Base-by-base conservation (phyloP, 2,888 invertebrate genomes). In the Gryllus longicercus region DNA sequence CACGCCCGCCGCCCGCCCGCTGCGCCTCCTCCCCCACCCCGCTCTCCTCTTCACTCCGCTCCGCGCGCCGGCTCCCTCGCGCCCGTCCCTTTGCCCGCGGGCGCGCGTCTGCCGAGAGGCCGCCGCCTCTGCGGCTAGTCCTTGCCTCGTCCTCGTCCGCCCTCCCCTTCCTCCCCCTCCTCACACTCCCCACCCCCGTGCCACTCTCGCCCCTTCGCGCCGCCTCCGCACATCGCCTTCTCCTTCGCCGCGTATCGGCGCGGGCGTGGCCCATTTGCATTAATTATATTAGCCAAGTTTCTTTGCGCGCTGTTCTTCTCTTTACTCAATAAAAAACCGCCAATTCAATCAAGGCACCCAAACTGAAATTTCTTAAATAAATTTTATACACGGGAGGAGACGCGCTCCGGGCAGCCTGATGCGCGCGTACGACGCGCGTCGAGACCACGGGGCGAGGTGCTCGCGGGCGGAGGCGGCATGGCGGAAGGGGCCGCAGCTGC, bases 291-390 rank as follows among this genome's bases (percentile, higher is more conserved):
- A 63, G n/a, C 63, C 16, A 63, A 63, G 63, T 63, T 63, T 63
- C 63, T 63, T 63, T n/a, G 63, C 63, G 63, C 63, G 63, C 63
- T 63, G 63, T 63, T 63, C 63, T 63, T n/a, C n/a, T 63, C 63
- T 63, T 63, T 63, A 63, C 63, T 63, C 63, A 63, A 63, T 63
- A 63, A 63, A 63, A 63, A 63, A 38, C 38, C 63, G n/a, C 63
- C n/a, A n/a, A 63, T 63, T 63, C 63, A n/a, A 18, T 63, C 63
- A n/a, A 63, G 63, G 63, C n/a, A n/a, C 63, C 63, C 16, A 63
- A 63, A 63, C 63, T 18, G 14, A n/a, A 63, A 63, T 63, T 63
- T 63, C n/a, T 63, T 63, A 14, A 63, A 14, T 63, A 63, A 63
- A 63, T 63, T 63, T 63, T 63, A n/a, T 63, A 63, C 38, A 5